Base-by-base conservation (phyloP, 1,140 invertebrate genomes). In the Nasonia longicornis region DNA sequence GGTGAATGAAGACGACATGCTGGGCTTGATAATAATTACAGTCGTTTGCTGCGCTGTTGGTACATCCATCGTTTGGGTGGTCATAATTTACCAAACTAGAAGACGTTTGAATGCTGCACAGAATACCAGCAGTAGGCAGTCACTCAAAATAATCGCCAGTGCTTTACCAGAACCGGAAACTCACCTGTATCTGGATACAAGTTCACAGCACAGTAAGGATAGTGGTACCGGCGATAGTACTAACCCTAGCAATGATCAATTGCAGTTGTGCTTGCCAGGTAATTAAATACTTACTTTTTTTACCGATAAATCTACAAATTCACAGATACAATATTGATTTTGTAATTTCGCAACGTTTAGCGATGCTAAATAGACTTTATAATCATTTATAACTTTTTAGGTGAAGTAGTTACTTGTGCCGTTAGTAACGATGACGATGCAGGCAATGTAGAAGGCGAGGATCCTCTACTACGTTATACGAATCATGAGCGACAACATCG, bases 21-120 rank as follows among this genome's bases (percentile, higher is more conserved):
- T 95, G 66, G 96, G 96, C 66, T 94, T 98, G 79, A 95, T 98
- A 84, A 94, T 97, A 84, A 97, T 98, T 78, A 95, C 96, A 3
- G 95, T 97, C 0, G 96, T 97, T 35, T 96, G 96, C 88, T 97
- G 97, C 88, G 95, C 97, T 48, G 95, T 98, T 22, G 93, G 94
- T 6, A 98, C 96, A 4, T 98, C 97, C 0, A 92, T 97, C 14
- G 93, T 98, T 38, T 98, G 97, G 97, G 96, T 97, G 14, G 94
- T 97, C 8, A 95, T 98, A 80, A 97, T 98, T 85, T 97, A 98
- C 88, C 95, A 97, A 85, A 96, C 96, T 1, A 90, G 95, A 74
- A 94, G 94, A 88, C 92, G 93, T 20, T 91, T 93, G 85, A 92
- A 92, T 85, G 86, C 78, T 7, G 83, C 83, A 58, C 87, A 84